Base-by-base conservation (phyloP, 1,140 invertebrate species). In the Zaprionus vittiger region DNA sequence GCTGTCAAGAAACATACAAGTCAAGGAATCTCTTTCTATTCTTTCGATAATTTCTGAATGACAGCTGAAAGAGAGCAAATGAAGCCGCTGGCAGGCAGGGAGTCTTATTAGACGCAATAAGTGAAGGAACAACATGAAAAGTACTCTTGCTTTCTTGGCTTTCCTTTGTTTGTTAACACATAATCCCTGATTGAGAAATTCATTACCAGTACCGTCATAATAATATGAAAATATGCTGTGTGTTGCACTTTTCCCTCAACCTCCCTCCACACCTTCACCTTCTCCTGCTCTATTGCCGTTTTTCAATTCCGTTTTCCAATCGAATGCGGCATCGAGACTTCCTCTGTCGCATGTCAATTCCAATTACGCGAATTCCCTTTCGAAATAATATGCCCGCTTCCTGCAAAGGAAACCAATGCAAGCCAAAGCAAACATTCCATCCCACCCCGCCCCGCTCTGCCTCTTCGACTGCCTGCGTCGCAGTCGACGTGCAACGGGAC, bases 331-430 rank as follows among this genome's bases (percentile, higher is more conserved):
- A 12, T 14, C 9, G 26, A 28, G 37, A 56, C 54, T 63, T 26
- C 17, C 7, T 15, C 11, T 38, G 17, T 17, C 24, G 57, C 47
- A 28, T 38, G 47, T 38, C 68, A 71, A 61, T 71, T 34, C 38
- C 9, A 57, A 73, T 59, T 73, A 72, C 56, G 47, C 20, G 31
- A 24, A 15, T 49, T 26, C 28, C 22, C 47, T 38, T 63, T 17
- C 26, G 31, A 31, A 63, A 38, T 41, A 41, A 28, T 17, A 64
- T 52, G 47, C 17, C 47, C 47, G n/a, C 6, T 20, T 47, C 15
- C 41, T 47, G n/a, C 24, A 49, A 31, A 28, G 22, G 7, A 20
- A 34, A 11, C 31, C 31, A 34, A 37, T 17, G 28, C 20, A 31
- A 65, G 34, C 44, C 31, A 54, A 47, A 65, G 14, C 49, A 37